Percentiles rank a stretch among this genome's conserved stretches.
phyloP scores from a whole-genome alignment of 2,888 invertebrate genomes.

The Aspidiotus destructor region DNA sequence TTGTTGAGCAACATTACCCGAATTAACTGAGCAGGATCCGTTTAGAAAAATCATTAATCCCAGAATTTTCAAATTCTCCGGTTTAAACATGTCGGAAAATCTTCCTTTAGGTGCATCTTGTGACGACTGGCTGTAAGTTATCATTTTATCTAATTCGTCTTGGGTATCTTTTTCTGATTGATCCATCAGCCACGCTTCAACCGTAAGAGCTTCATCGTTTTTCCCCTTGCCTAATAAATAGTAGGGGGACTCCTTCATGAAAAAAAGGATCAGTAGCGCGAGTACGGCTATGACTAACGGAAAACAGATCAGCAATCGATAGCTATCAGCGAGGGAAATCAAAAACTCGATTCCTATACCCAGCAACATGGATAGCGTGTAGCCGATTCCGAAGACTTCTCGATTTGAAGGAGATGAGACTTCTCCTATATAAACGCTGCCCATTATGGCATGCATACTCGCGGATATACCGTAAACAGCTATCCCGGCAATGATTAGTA shows the following conservation, averaged over 20 bases:
- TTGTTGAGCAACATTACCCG: neutral
- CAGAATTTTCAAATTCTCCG: too few species aligned
- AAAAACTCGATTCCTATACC: neutral
- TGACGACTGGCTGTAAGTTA: neutral
- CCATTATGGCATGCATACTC: neutral
- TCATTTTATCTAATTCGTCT: neutral
- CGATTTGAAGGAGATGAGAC: neutral
- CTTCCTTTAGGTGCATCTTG: too few species aligned
- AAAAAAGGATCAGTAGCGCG: neutral
- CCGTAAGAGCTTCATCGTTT: neutral
- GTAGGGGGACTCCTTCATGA: neutral
- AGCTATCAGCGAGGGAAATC: neutral
- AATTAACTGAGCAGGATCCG: neutral
- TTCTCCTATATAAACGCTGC: neutral
- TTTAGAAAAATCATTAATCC: too few species aligned
- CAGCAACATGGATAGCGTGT: neutral
- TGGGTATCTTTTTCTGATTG: neutral
- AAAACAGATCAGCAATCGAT: neutral
- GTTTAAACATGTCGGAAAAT: too few species aligned
- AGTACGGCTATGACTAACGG: neutral
- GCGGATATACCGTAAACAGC: neutral
- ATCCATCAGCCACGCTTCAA: neutral
- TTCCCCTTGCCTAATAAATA: neutral
- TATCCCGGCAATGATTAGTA: neutral
- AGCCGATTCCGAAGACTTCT: neutral